These are phyloP conservation scores for Gopherus flavomarginatus DNA, from an alignment of 2,113 vertebrate species.

Conservation along the genomic window DNA sequence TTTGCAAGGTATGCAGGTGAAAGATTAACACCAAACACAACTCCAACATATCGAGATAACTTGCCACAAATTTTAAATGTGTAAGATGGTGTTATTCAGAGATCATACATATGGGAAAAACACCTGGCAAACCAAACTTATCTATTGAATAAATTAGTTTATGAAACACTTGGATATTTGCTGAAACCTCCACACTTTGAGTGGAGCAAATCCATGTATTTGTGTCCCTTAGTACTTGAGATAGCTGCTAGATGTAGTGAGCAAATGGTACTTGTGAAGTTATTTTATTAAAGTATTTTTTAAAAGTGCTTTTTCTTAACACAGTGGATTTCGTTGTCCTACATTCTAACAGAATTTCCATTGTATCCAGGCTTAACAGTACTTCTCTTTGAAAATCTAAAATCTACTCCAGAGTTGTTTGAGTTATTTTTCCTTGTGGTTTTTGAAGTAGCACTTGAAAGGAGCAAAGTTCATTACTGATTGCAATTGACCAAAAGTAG, in stretches of 20 bases:
- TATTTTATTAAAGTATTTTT: background rate
- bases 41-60: background rate
- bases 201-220: background rate
- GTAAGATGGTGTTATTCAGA: background rate
- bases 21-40: background rate
- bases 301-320: constrained; percentile 67
- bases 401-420: constrained; percentile 62
- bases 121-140: background rate
- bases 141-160: background rate
- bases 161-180: background rate
- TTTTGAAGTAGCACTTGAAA: constrained; percentile 73
- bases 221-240: background rate
- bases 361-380: constrained; percentile 67
- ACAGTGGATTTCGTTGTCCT: constrained; percentile 45
- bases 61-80: background rate
- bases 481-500: constrained; percentile 56
- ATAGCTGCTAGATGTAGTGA: background rate
- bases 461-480: constrained; percentile 61
- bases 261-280: background rate
- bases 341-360: constrained; percentile 62
- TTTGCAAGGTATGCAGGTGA: background rate
- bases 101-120: background rate
- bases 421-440: constrained; percentile 74
- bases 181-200: constrained; percentile 1
- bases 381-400: constrained; percentile 71